phyloP scores from a whole-genome alignment of 1,140 invertebrate genomes.

The Bombus difficillimus region DNA sequence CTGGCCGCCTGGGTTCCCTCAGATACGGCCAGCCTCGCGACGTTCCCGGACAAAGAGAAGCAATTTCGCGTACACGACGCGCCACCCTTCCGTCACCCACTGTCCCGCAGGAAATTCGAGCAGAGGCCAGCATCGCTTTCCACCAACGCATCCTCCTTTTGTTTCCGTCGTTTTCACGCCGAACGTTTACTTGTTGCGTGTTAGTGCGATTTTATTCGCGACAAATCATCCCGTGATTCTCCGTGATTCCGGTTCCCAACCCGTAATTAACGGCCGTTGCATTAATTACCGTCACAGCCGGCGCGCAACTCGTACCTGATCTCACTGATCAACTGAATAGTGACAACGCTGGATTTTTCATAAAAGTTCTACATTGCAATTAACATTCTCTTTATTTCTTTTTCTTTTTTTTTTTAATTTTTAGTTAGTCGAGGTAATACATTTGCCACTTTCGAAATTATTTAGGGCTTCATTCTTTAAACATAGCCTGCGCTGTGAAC shows the following conservation, averaged over 20 bases:
- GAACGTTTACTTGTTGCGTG: conserved; percentile 27
- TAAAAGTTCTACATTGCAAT: too few species aligned
- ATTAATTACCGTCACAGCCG: conserved; percentile 8
- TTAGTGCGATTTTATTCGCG: conserved; percentile 14
- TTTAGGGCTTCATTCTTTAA: too few species aligned
- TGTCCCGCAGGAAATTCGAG: conserved; percentile 15
- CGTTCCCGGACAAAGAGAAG: conserved; percentile 3
- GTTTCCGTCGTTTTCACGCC: not conserved
- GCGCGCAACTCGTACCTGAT: not conserved
- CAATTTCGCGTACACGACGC: conserved; percentile 26
- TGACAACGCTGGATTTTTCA: not conserved
- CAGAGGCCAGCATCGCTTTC: not conserved
- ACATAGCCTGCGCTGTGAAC: too few species aligned
- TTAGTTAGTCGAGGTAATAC: too few species aligned
- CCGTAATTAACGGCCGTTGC: conserved; percentile 8
- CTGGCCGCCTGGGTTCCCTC: not conserved
- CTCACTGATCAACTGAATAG: not conserved
- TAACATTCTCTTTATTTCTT: too few species aligned
- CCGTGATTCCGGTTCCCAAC: not conserved
- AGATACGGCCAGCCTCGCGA: not conserved
- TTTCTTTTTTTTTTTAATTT: too few species aligned
- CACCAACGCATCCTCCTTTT: not conserved
- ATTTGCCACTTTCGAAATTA: too few species aligned
- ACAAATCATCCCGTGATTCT: conserved; percentile 13
- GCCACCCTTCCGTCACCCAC: not conserved